Percentiles rank a stretch among this genome's conserved stretches.
Evolutionary conservation across 2,888 invertebrate species (phyloP).

Genomic region (Eustalomyia histrio): DNA sequence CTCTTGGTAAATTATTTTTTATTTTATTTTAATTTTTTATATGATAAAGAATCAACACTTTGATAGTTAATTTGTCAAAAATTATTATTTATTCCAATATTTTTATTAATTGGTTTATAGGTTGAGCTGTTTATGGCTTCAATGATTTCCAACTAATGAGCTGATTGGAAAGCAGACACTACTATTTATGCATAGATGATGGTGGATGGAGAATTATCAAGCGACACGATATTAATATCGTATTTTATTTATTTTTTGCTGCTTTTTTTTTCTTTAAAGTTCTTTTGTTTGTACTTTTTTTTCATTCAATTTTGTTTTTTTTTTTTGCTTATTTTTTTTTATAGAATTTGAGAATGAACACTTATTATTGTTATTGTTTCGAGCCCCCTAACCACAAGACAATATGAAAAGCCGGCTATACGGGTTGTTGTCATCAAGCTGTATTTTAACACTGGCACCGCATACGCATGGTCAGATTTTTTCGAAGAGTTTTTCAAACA

Average conservation of each 20-base stretch:
- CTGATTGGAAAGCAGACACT: conserved; percentile 62
- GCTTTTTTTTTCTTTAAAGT: neutral
- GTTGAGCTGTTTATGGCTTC: conserved; percentile 60
- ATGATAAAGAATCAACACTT: neutral
- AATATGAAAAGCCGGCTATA: conserved; percentile 33
- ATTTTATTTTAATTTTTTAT: neutral
- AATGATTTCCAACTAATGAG: conserved; percentile 70
- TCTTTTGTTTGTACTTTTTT: conserved; percentile 17
- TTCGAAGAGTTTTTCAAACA: neutral
- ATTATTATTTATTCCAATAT: neutral
- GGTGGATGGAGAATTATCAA: conserved; percentile 13
- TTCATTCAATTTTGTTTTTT: neutral
- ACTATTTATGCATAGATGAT: conserved; percentile 67
- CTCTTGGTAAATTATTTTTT: neutral
- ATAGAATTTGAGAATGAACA: neutral
- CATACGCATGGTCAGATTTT: conserved; percentile 12
- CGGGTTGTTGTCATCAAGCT: neutral
- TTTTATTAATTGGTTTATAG: conserved; percentile 16
- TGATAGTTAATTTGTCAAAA: neutral
- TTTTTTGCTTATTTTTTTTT: conserved; percentile 12
- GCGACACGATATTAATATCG: conserved; percentile 40
- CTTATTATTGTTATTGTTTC: conserved; percentile 4
- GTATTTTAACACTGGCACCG: conserved; percentile 1
- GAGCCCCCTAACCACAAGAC: conserved; percentile 11
- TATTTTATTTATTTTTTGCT: conserved; percentile 7